Base-by-base conservation (phyloP, 2,888 invertebrate species). In the Anthophora plumipes region DNA sequence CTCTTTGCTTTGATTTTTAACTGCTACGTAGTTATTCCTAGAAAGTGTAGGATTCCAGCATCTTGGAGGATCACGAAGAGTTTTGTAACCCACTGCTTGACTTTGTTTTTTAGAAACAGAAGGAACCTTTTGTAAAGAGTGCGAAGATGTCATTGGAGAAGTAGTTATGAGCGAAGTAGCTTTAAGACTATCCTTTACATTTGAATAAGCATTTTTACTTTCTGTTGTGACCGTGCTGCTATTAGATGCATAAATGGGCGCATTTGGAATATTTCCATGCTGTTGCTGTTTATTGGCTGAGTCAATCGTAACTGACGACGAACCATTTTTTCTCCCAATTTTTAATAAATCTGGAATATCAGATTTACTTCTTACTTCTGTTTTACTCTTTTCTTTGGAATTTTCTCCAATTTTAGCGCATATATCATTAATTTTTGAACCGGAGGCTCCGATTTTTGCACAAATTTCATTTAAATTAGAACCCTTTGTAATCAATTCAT, bases 11-110 rank as follows among this genome's bases (percentile, higher is more conserved):
- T 93, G 93, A 87, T 93, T 93, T 50, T 92, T 93, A 17, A 89
- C 88, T 0, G 92, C 92, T 0, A 92, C 89, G 46, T 92, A 91
- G 85, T 94, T 94, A 67, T 94, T 94, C 79, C 94, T 94, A 1
- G 95, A 94, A 50, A 95, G 92, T 57, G 95, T 95, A 4, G 95
- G 95, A 90, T 95, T 95, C 95, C 95, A 95, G 20, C 94, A 94
- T 88, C 95, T 95, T 0, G 95, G 95, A 0, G 95, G 95, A 85
- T 94, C 94, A 25, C 95, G 93, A 12, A 95, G 91, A 0, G 95
- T 95, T 87, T 95, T 95, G 86, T 95, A 95, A 0, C 95, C 94
- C 9, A 94, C 92, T 1, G 94, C 92, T 31, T 94, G 91, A 4
- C 88, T 87, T 37, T 92, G 91, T 39, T 90, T 91, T 41, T 89